These are phyloP conservation scores for Pristiophorus japonicus DNA, from an alignment of 2,113 vertebrate genomes.

Conservation along the genomic window DNA sequence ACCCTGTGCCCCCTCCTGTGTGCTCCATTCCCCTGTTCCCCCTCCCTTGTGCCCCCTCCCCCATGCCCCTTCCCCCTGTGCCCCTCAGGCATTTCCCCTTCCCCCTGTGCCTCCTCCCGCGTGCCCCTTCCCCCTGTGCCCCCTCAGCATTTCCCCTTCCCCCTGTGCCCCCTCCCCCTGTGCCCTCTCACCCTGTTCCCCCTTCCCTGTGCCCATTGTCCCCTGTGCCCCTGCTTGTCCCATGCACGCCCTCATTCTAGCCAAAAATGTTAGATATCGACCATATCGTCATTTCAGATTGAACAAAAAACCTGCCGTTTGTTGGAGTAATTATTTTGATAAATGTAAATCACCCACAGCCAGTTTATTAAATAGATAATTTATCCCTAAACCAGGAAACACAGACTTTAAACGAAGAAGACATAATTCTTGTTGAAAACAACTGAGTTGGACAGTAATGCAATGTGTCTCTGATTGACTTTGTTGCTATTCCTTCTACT, in stretches of 20 bases:
- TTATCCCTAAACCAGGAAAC: neutral
- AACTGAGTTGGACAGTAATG: neutral
- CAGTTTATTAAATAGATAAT: neutral
- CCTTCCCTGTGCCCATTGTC: too few relatives aligned
- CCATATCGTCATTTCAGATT: neutral
- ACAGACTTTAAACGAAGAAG: neutral
- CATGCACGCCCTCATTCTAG: neutral
- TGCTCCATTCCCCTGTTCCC: too few relatives aligned
- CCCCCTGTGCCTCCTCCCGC: neutral
- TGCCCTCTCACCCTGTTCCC: too few relatives aligned
- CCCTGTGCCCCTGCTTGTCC: neutral
- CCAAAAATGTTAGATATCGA: neutral
- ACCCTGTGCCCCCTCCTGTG: too few relatives aligned
- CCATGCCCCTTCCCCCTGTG: too few relatives aligned
- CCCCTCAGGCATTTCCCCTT: too few relatives aligned
- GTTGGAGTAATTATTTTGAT: neutral
- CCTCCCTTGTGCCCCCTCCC: too few relatives aligned
- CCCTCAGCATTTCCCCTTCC: neutral
- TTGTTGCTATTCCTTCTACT: neutral
- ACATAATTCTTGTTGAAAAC: neutral
- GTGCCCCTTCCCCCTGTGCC: too few relatives aligned
- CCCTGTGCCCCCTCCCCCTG: neutral
- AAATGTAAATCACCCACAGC: neutral
- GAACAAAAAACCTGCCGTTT: neutral
- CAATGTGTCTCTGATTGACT: neutral